Evolutionary conservation across 2,797 vertebrate species (phyloP).

Genomic region (Psittacula derbiana): DNA sequence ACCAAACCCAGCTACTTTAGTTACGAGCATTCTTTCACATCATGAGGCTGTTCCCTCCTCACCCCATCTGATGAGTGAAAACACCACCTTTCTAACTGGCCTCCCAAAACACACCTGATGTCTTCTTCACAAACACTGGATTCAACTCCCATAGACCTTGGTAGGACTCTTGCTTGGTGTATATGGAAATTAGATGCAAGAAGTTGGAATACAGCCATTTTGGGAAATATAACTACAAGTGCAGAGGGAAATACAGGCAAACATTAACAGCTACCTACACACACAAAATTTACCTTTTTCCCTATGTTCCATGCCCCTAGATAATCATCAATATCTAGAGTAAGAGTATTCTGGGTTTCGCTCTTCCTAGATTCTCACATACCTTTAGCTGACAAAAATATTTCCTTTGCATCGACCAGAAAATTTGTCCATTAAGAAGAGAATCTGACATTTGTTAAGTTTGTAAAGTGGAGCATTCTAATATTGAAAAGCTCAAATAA

Average conservation of each 20-base stretch:
- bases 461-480: not conserved
- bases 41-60: not conserved
- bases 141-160: not conserved
- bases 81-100: not conserved
- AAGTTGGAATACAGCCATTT: not conserved
- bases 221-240: not conserved
- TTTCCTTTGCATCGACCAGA: not conserved
- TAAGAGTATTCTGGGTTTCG: not conserved
- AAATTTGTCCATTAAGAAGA: not conserved
- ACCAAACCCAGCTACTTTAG: not conserved
- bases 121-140: not conserved
- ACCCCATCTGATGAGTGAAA: not conserved
- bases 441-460: not conserved
- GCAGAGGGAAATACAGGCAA: not conserved
- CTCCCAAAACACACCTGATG: not conserved
- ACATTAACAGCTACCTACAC: not conserved
- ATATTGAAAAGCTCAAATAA: not conserved
- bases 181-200: not conserved
- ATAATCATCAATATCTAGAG: not conserved
- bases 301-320: not conserved
- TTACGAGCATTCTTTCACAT: not conserved
- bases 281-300: not conserved
- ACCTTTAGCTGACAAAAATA: not conserved
- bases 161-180: not conserved
- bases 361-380: not conserved